These are phyloP conservation scores for Protosalanx chinensis DNA, from an alignment of 2,797 vertebrate species.

Conservation along the genomic window DNA sequence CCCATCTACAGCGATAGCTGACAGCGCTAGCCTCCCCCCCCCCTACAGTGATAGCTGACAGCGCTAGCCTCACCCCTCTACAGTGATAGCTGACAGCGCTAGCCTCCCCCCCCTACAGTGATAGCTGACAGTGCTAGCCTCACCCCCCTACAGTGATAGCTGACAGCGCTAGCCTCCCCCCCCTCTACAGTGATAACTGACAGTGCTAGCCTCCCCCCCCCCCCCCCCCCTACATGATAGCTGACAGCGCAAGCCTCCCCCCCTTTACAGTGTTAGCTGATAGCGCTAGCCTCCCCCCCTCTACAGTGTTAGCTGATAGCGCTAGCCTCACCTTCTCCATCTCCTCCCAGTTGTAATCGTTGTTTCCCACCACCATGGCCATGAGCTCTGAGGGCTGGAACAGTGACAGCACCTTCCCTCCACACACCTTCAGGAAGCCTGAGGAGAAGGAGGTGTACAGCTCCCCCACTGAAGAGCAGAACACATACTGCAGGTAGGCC, in stretches of 20 bases:
- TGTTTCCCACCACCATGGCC: conserved; percentile 98
- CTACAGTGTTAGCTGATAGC: conserved; percentile 4
- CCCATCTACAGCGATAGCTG: no score
- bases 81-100: not conserved
- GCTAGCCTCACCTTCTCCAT: conserved; percentile 85
- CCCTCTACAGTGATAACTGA: not conserved
- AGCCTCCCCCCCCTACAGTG: not conserved
- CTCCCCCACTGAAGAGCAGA: conserved; percentile 82
- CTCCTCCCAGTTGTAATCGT: conserved; percentile 96
- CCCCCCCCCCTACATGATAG: not conserved
- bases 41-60: not conserved
- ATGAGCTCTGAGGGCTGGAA: conserved; percentile 96
- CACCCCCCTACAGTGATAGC: no score
- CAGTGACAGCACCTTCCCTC: conserved; percentile 89
- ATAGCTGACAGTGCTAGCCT: not conserved
- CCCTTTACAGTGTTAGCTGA: not conserved
- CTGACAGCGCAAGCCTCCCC: not conserved
- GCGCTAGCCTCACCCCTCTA: not conserved
- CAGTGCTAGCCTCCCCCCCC: not conserved
- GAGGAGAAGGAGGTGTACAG: conserved; percentile 91
- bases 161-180: not conserved
- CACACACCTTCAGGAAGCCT: conserved; percentile 95
- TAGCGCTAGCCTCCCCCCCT: not conserved
- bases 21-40: not conserved
- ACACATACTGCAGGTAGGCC: conserved; percentile 90